Conservation (phyloP, 2,113 vertebrate genomes). For the Anarrhichthys ocellatus region DNA sequence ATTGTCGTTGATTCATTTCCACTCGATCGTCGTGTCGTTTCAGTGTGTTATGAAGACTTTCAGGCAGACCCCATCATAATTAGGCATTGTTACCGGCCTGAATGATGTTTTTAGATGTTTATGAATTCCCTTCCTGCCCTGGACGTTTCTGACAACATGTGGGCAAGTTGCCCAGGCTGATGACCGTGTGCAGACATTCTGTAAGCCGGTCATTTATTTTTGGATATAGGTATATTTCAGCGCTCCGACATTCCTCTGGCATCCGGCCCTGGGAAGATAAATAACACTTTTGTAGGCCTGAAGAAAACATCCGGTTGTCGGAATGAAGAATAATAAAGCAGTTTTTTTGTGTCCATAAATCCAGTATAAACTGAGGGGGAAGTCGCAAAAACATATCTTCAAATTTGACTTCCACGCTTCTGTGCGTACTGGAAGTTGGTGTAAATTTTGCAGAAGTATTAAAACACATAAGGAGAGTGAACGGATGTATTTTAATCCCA, state of each 20-base stretch:
- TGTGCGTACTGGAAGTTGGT: constrained; percentile 11
- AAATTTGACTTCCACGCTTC: constrained; percentile 5
- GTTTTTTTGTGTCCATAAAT: constrained; percentile 13
- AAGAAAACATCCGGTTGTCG: constrained; percentile 48
- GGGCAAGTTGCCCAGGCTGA: constrained; percentile 9
- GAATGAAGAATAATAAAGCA: constrained; percentile 17
- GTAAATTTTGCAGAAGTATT: background rate
- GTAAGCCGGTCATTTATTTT: constrained; percentile 49
- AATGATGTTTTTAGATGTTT: constrained; percentile 28
- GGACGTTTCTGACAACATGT: constrained; percentile 1
- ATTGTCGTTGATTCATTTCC: background rate
- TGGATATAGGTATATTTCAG: constrained; percentile 27
- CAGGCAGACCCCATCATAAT: constrained; percentile 35
- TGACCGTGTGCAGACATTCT: constrained; percentile 38
- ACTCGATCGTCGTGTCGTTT: background rate
- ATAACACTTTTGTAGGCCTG: constrained; percentile 9
- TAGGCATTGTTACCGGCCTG: constrained; percentile 25
- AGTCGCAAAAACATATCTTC: constrained; percentile 5
- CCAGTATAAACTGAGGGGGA: constrained; percentile 11
- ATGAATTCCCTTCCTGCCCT: constrained; percentile 24
- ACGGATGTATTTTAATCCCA: constrained; percentile 13
- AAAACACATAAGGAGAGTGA: background rate
- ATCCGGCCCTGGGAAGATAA: constrained; percentile 42
- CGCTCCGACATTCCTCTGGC: background rate
- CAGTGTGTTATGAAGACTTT: background rate